Base-by-base conservation (phyloP, 2,888 invertebrate genomes). In the Eledona agricola region DNA sequence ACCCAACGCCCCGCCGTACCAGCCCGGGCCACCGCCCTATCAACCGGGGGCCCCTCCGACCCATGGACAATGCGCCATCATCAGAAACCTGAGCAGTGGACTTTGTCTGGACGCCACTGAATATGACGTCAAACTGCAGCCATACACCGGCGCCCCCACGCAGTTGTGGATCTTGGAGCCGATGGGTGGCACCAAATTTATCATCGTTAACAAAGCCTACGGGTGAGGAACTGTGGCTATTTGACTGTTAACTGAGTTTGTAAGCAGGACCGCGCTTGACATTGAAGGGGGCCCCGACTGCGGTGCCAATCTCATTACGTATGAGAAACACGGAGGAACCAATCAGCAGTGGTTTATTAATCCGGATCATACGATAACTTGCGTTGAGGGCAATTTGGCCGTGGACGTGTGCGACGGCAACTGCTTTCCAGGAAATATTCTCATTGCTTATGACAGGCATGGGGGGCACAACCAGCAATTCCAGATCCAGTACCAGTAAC, bases 401-500 rank as follows among this genome's bases (percentile, higher is more conserved):
- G 22, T 45, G 16, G 45, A 45, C 25, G 10, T 45, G 6, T 25
- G 9, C 12, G 45, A 45, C 2, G 45, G 45, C 4, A 32, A 45
- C 11, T 45, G 45, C 25, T 45, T 11, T 17, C 32, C 45, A 13
- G 45, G 45, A 7, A 12, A 45, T 6, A 16, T 45, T 25, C 11
- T 32, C 2, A 45, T 45, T 4, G 45, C 45, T 3, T 45, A 45
- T 34, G 45, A 45, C 10, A 32, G 45, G 11, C 45, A 45, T 34
- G 45, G 45, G 23, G 45, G 45, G 11, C 45, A 22, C n/a, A 45
- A 45, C 16, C 45, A 45, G 17, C 45, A 45, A 15, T 45, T 45
- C 25, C 9, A 20, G 1, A 1, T 45, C n/a, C 23, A 45, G 25
- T 45, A 45, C 25, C 26, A 25, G 15, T 45, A 45, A 25, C n/a